Percentiles rank a stretch among this genome's conserved stretches.
phyloP scores from a whole-genome alignment of 2,113 vertebrate genomes.

The cat (Felis catus) region DNA sequence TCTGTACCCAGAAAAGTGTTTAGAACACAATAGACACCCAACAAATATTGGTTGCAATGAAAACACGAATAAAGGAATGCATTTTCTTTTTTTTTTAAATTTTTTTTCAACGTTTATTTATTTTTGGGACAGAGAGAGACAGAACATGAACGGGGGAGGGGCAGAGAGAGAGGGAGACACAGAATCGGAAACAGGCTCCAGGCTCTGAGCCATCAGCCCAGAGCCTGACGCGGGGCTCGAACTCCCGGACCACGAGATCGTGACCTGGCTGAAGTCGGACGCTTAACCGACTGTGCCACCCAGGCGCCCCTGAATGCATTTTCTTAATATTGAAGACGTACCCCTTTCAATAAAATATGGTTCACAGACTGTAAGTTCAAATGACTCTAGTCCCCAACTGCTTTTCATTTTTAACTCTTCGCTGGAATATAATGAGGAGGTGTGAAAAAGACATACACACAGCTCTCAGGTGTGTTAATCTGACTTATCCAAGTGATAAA shows the following conservation, averaged over 20 bases:
- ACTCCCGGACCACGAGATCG: too few species aligned
- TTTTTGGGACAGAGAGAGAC: too few species aligned
- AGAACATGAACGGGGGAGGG: too few species aligned
- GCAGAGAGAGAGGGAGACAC: too few species aligned
- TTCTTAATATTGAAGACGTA: background rate
- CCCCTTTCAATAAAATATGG: background rate
- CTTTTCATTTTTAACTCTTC: background rate
- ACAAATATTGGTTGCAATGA: background rate
- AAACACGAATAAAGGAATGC: background rate
- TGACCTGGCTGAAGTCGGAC: too few species aligned
- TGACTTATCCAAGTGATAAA: background rate
- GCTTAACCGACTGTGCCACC: too few species aligned
- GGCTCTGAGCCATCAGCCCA: too few species aligned
- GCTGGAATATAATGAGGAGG: background rate
- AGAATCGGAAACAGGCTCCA: too few species aligned
- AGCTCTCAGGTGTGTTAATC: background rate
- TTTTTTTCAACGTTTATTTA: too few species aligned
- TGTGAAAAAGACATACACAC: background rate
- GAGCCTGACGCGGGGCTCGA: too few species aligned
- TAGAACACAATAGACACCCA: background rate
- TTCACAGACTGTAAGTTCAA: background rate
- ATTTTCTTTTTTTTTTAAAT: background rate
- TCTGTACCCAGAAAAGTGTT: background rate
- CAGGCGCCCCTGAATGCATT: background rate
- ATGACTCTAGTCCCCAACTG: background rate